Evolutionary conservation across 2,797 vertebrate genomes (phyloP), one percentile per base, ranked within the genome.

Genomic region (Anabas testudineus): DNA sequence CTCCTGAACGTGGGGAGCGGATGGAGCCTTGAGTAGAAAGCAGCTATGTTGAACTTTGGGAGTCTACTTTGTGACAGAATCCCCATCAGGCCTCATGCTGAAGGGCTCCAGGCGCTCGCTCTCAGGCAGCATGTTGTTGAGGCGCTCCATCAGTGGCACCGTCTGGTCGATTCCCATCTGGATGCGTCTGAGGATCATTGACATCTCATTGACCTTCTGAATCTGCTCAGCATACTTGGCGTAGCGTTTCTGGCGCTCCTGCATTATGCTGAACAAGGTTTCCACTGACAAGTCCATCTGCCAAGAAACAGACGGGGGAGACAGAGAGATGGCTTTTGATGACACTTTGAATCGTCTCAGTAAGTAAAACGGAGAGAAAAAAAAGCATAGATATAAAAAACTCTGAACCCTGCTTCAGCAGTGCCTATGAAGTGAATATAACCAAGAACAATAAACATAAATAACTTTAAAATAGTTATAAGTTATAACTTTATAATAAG

Each of bases 81-180:
- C 95, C 0, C 94, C 89, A 0, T 97, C 96, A 0, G 95, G 88
- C 55, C 95, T 95, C 97, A 98, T 97, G 90, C 94, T 96, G 89
- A 99, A 99, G 57, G 97, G 96, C 85, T 99, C 98, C 71, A 99
- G 94, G 16, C 96, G 94, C 86, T 99, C 98, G 0, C 87, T 89
- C 89, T 99, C 98, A 0, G 98, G 98, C 87, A 99, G 92, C 93
- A 99, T 88, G 92, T 95, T 95, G 90, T 99, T 99, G 57, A 99
- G 95, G 19, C 96, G 91, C 90, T 99, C 98, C 97, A 99, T 96
- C 86, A 99, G 94, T 0, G 98, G 98, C 55, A 97, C 80, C 0
- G 98, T 99, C 93, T 99, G 97, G 91, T 99, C 98, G 0, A 99
- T 95, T 88, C 98, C 98, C 98, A 99, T 99, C 94, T 99, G 98